Percentiles rank a stretch among this genome's conserved stretches.
Conservation (phyloP, 2,113 vertebrate genomes). For the Micromys minutus region DNA sequence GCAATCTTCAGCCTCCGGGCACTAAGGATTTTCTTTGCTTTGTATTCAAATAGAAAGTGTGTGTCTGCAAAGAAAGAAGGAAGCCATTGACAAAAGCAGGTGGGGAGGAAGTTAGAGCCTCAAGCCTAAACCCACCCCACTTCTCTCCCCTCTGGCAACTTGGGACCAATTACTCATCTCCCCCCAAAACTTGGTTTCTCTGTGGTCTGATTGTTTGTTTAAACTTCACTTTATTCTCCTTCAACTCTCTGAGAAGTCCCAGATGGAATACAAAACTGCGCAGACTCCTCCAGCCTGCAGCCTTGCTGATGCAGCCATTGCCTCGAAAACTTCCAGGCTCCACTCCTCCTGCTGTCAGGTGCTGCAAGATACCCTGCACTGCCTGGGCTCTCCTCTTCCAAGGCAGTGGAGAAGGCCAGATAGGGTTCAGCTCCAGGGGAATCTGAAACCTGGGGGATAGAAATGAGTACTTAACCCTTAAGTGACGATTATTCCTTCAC, state of each 20-base stretch:
- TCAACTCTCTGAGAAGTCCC: constrained; percentile 31
- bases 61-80: not conserved
- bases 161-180: not conserved
- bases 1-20: not conserved
- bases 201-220: constrained; percentile 16
- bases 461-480: constrained; percentile 23
- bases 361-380: constrained; percentile 45
- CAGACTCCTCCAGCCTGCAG: not conserved
- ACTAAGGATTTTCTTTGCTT: not conserved
- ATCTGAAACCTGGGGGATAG: constrained; percentile 52
- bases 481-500: not conserved
- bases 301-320: not conserved
- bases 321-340: constrained; percentile 39
- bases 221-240: constrained; percentile 1
- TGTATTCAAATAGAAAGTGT: not conserved
- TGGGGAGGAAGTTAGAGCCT: accelerated
- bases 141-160: not conserved
- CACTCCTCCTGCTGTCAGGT: not conserved
- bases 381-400: constrained; percentile 46
- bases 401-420: constrained; percentile 12
- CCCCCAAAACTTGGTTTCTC: not conserved
- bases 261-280: constrained; percentile 3
- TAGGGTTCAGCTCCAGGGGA: not conserved
- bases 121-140: accelerated
- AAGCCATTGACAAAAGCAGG: accelerated